Conservation (phyloP, 2,888 invertebrate species). For the Pecten maximus region DNA sequence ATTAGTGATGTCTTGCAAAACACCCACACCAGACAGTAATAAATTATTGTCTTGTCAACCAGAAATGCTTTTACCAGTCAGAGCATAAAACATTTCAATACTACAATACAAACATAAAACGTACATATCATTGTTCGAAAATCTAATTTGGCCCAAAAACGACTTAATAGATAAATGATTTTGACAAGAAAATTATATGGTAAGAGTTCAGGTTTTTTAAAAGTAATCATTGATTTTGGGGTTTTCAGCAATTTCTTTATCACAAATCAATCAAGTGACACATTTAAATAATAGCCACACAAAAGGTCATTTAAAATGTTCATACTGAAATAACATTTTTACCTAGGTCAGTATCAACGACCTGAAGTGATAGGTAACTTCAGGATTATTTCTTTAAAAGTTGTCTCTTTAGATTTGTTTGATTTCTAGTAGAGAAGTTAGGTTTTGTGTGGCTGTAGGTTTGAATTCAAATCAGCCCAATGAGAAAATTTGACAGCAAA, state of each 20-base stretch:
- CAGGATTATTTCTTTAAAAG: background rate
- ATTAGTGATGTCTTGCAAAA: background rate
- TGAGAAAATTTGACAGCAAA: no score
- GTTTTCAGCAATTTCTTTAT: background rate
- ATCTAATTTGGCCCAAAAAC: background rate
- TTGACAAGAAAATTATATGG: background rate
- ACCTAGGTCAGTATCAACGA: background rate
- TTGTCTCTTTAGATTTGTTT: no score
- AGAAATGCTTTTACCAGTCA: background rate
- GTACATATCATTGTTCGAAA: background rate
- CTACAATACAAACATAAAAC: background rate
- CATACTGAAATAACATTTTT: background rate
- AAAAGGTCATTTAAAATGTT: background rate
- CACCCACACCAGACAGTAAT: background rate
- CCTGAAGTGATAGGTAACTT: background rate
- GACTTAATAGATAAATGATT: background rate
- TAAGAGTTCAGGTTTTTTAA: background rate
- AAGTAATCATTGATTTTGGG: background rate
- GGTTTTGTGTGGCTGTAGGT: no score
- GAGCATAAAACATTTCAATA: background rate
- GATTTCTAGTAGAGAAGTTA: no score
- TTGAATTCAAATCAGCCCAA: no score
- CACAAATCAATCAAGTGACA: background rate
- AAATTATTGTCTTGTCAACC: background rate
- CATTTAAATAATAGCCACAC: background rate